Percentiles rank a stretch among this genome's conserved stretches.
Conservation (phyloP, 2,113 vertebrate species). For the Heloderma charlesbogerti region DNA sequence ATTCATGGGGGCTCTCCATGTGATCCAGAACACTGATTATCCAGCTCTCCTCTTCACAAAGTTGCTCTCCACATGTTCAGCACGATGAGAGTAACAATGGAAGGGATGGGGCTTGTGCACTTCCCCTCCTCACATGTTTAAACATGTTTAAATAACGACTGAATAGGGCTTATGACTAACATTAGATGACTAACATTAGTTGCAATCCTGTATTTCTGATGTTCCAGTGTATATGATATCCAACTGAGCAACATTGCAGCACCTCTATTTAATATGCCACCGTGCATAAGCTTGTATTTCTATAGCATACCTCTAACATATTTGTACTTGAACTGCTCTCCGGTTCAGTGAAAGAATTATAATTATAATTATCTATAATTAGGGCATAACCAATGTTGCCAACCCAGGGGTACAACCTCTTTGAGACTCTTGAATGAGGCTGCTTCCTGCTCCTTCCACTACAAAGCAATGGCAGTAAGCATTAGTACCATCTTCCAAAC, state of each 20-base stretch:
- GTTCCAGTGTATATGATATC: neutral
- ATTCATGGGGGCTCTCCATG: too few species aligned
- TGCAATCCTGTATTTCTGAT: neutral
- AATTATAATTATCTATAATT: neutral
- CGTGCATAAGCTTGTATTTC: neutral
- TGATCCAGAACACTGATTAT: too few species aligned
- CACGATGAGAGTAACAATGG: too few species aligned
- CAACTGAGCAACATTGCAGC: neutral
- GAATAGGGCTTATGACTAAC: too few species aligned
- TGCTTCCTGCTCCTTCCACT: neutral
- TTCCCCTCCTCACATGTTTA: too few species aligned
- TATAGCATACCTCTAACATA: neutral
- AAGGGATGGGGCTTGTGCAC: too few species aligned
- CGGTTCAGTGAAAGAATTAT: neutral
- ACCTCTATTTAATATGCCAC: neutral
- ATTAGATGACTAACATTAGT: too few species aligned
- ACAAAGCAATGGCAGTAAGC: neutral
- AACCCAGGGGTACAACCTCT: neutral
- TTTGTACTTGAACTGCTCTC: neutral
- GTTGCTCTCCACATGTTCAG: too few species aligned
- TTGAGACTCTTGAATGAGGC: neutral
- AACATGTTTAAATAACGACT: too few species aligned
- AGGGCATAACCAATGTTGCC: neutral
- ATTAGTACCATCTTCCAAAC: neutral
- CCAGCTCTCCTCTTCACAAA: too few species aligned